Percentiles rank a stretch among this genome's conserved stretches.
phyloP scores from a whole-genome alignment of 2,113 vertebrate species.

The Malaclemys terrapin region DNA sequence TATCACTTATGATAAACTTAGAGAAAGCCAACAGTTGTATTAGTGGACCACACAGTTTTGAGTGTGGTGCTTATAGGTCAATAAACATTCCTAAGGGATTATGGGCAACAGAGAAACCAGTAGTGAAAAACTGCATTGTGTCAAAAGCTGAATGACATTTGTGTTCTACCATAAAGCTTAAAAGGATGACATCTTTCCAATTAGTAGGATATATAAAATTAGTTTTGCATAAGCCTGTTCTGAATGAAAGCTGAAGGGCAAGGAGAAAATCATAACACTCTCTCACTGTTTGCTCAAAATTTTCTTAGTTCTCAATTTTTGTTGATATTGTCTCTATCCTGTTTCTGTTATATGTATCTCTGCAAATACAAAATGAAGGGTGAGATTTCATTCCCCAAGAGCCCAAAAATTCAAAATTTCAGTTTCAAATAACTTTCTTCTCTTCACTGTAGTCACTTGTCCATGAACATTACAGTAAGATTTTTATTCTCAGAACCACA shows the following conservation, averaged over 20 bases:
- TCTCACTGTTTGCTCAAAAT: not conserved
- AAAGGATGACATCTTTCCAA: not conserved
- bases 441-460: not conserved
- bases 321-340: no score
- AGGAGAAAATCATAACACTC: not conserved
- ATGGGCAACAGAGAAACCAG: not conserved
- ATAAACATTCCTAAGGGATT: not conserved
- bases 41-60: not conserved
- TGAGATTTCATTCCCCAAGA: not conserved
- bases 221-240: not conserved
- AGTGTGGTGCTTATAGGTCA: not conserved
- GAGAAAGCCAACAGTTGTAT: not conserved
- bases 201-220: not conserved
- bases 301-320: not conserved
- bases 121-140: not conserved
- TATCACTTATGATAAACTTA: not conserved
- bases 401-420: not conserved
- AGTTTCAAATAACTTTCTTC: not conserved
- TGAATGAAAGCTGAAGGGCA: not conserved
- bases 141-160: not conserved
- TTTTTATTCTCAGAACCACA: not conserved
- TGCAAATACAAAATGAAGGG: not conserved
- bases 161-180: not conserved
- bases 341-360: no score
- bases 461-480: not conserved